Conservation (phyloP, 1,140 invertebrate species). For the Pantala flavescens region DNA sequence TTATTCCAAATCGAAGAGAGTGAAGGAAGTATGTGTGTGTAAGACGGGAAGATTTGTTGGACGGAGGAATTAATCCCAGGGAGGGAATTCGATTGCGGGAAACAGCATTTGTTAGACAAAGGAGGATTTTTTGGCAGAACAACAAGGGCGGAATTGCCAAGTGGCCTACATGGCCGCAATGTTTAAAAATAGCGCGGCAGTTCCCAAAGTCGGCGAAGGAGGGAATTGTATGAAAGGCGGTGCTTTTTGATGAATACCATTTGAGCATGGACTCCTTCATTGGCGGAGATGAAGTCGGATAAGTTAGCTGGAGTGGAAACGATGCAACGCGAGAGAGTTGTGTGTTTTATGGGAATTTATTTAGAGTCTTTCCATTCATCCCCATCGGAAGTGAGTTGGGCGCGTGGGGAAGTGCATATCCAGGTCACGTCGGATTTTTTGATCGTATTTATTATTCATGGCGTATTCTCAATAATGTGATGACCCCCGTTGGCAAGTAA, state of each 20-base stretch:
- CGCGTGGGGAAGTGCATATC: no score
- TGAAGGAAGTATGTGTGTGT: neutral
- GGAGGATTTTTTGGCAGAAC: neutral
- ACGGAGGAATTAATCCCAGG: neutral
- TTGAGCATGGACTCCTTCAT: no score
- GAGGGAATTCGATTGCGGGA: neutral
- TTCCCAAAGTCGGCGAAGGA: neutral
- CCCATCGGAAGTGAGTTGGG: no score
- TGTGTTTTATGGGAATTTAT: no score
- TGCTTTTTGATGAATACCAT: neutral
- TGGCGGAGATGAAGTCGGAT: no score
- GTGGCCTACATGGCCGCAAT: neutral
- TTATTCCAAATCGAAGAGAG: neutral
- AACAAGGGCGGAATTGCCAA: neutral
- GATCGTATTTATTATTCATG: no score
- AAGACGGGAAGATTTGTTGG: neutral
- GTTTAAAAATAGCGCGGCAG: neutral
- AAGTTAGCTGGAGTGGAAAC: no score
- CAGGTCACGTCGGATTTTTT: no score
- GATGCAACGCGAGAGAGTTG: no score
- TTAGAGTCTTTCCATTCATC: no score
- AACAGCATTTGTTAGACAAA: conserved; percentile 7
- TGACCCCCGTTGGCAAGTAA: no score
- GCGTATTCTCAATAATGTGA: no score
- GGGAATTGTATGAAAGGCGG: neutral